Base-by-base conservation (phyloP, 2,113 vertebrate species). In the Chrysochloris asiatica region DNA sequence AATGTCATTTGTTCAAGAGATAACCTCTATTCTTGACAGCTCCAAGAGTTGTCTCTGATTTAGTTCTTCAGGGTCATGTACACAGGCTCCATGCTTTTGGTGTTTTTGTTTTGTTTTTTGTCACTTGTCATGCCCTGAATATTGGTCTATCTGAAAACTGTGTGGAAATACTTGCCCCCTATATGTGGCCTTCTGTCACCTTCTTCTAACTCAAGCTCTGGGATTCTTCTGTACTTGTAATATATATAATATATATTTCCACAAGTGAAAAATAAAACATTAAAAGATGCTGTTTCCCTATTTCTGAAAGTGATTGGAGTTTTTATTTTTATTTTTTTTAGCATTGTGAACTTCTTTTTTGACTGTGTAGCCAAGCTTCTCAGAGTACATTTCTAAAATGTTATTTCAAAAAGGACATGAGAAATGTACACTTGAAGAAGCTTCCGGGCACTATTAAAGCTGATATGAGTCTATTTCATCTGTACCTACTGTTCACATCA, bases 181-280 rank as follows among this genome's bases (percentile, higher is more conserved):
- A 2, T 47, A 56, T 50, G 72, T 93, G 92, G 79, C 76, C 81
- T 93, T 94, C 56, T 76, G 11, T 88, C 88, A 65, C 36, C 86
- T 90, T 86, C 71, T 77, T 92, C 75, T 61, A 26, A 93, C 75
- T 92, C 33, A 56, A 92, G 56, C 89, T 85, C 67, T 59, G 73
- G 83, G 80, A 24, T 26, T 87, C 28, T 71, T 90, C 72, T 72
- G 41, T 82, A 54, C 38, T 36, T 96, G 91, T 94, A 89, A 95
- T 89, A 94, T 92, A 93, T 93, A 86, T 80, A 86, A 92, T 86
- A 93, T 92, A 83, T 94, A 90, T 95, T 96, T 96, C 94, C 92
- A 80, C 83, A 89, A 91, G 83, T 93, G 91, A 85, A 95, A 95
- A 96, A 93, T 93, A 95, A 96, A 96, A 95, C 83, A 84, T 92